Evolutionary conservation across 2,888 invertebrate species (phyloP), one percentile per base, ranked within the genome.

Genomic region (Ormyrus thymus): DNA sequence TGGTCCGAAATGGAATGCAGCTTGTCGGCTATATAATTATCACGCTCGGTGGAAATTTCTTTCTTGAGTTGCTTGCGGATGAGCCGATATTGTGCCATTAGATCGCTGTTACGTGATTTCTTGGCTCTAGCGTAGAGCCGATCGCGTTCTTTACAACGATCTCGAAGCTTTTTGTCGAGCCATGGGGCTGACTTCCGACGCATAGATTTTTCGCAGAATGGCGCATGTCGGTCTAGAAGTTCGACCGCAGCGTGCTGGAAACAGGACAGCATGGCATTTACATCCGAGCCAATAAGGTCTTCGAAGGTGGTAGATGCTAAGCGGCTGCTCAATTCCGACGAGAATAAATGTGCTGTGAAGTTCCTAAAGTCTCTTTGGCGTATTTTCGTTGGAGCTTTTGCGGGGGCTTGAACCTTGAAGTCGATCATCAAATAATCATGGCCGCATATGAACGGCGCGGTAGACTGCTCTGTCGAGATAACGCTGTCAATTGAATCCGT

Each of bases 371-470:
- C 62, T 7, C 11, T 10, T 9, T 10, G 45, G 10, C 6, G 1
- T 11, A 62, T 9, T 10, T 7, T 8, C 1, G 6, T 11, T 7
- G 10, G 10, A 11, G 45, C 0, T 29, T 2, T 9, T 11, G 1
- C 6, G 10, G 45, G 43, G 6, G 7, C 11, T n/a, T 43, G 45
- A 46, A 62, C 43, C 11, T n/a, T 1, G 43, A 43, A 65, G 8
- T 65, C 68, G 1, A 68, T 68, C 1, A 7, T 7, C 10, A 58
- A 9, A 48, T 8, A 58, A 9, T 61, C 71, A 29, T 71, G 61
- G 1, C 50, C 43, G 29, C 6, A 11, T 7, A 71, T 71, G n/a
- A 29, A 71, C 8, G 71, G 61, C 0, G 61, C 11, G 3, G 6
- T 6, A 10, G 71, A 59, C 8, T 59, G 8, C 7, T 7, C 4